Evolutionary conservation across 1,140 invertebrate genomes (phyloP), one percentile per base, ranked within the genome.

Genomic region (Coenobita brevimanus): DNA sequence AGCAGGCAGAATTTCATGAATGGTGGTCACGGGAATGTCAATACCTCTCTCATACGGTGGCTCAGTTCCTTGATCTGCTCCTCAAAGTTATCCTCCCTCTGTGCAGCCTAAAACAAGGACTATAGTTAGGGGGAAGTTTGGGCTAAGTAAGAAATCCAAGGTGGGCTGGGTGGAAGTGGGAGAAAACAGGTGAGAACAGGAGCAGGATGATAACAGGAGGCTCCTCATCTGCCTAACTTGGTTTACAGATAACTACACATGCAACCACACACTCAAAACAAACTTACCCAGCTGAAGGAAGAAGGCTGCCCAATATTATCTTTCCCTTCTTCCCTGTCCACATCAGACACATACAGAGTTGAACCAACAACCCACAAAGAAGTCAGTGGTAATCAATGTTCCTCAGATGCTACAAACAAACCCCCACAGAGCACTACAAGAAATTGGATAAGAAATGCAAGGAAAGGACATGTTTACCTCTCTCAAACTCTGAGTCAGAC

Each of bases 401-500:
- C 46, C 46, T 50, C 46, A 50, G 41, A 75, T 33, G 33, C 3
- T 17, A 62, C 3, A 71, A 76, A 76, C 21, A 71, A 33, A 3
- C 17, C 6, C 73, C 41, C 21, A 76, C 13, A 24, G 33, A 43
- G 36, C 73, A 50, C 27, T 33, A 50, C 30, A 36, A 38, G 38
- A 76, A 43, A 46, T 41, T 21, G 46, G 73, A 38, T 43, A 50
- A 3, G 4, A 46, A 27, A 24, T 43, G 38, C 27, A 50, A 50
- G 46, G 46, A 50, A 17, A 76, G n/a, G 3, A 50, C 17, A 24
- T n/a, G 13, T 90, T 94, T 97, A 98, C 97, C 97, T 98, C 97
- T 95, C 97, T 97, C 91, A 99, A 95, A 93, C 97, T 96, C 93
- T 95, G 95, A 93, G 97, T 96, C 93, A 99, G 94, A 92, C 97